Evolutionary conservation across 2,113 vertebrate species (phyloP), one percentile per base, ranked within the genome.

Genomic region (Platysteira castanea): DNA sequence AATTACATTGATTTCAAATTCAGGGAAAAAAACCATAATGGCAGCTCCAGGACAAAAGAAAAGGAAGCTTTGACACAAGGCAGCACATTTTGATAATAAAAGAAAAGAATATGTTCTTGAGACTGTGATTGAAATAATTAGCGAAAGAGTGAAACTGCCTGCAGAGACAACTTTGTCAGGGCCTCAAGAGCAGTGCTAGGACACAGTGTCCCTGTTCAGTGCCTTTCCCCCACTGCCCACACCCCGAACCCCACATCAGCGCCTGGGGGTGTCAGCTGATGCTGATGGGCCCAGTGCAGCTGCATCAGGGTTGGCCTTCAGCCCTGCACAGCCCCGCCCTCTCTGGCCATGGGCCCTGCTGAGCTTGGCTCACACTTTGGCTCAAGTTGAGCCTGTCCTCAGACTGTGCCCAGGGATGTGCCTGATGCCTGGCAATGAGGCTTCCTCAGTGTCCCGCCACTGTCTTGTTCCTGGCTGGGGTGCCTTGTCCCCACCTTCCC

Each of bases 161-260:
- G 35, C 21, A 61, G 19, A 41, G 16, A 44, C 8, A 50, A 23
- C 3, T 50, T 71, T 61, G 7, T 30, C 13, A 56, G 18, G 10
- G 13, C 7, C 24, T 37, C 30, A 35, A 87, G 52, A 57, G 15
- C 21, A 21, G 14, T 19, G 6, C 42, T 50, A 42, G 47, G 41
- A 39, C 19, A 28, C 13, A 20, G 17, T 50, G 44, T 57, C 33
- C 15, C 18, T 75, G 28, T 15, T 44, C 33, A 23, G 33, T 14
- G 22, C 14, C 10, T 21, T 3, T 4, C 1, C 4, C 0, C 2
- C 30, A 7, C 15, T 54, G 26, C 9, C 16, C 39, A 30, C 10
- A 13, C 14, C 27, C 13, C 7, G 2, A 33, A 33, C 9, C 13
- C 57, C 39, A 35, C 2, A 7, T 9, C 44, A 76, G 16, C 35